phyloP scores from a whole-genome alignment of 2,797 vertebrate genomes.

The Macropodus opercularis region DNA sequence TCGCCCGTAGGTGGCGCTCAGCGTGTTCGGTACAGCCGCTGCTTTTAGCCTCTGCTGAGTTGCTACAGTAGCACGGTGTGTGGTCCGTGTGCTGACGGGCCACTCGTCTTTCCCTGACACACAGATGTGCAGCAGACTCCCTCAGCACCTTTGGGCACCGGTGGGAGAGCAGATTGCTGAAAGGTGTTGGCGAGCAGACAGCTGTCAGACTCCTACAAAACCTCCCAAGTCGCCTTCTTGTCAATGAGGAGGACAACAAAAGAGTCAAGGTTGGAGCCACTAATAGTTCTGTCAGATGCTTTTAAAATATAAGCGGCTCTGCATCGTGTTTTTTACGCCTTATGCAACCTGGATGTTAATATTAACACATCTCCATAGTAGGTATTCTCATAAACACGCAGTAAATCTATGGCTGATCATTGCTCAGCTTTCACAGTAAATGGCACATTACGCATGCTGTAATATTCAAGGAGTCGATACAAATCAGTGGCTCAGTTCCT shows the following conservation, averaged over 20 bases:
- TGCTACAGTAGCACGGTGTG: slow-evolving; percentile 1
- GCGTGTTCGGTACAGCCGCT: slow-evolving; percentile 16
- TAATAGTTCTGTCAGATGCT: slow-evolving; percentile 29
- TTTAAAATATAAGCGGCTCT: background rate
- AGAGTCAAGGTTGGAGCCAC: slow-evolving; percentile 15
- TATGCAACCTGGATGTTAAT: background rate
- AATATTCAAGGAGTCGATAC: slow-evolving; percentile 32
- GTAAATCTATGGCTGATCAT: slow-evolving; percentile 8
- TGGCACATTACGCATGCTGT: slow-evolving; percentile 21
- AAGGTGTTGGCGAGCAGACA: slow-evolving; percentile 59
- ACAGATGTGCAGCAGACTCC: slow-evolving; percentile 52
- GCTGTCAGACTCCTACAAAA: slow-evolving; percentile 60
- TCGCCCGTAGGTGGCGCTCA: too few species aligned
- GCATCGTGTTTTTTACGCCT: background rate
- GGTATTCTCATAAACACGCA: background rate
- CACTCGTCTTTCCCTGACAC: slow-evolving; percentile 30
- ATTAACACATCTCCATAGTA: background rate
- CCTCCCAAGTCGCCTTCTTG: slow-evolving; percentile 55
- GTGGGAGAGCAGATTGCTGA: slow-evolving; percentile 36
- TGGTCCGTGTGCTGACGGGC: slow-evolving; percentile 28
- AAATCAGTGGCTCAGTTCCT: slow-evolving; percentile 21
- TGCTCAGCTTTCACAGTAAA: slow-evolving; percentile 19
- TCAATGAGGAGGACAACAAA: slow-evolving; percentile 45
- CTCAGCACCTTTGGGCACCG: slow-evolving; percentile 37
- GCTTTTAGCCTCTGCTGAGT: slow-evolving; percentile 16